Conservation (phyloP, 2,888 invertebrate species). For the Steromphala cineraria region DNA sequence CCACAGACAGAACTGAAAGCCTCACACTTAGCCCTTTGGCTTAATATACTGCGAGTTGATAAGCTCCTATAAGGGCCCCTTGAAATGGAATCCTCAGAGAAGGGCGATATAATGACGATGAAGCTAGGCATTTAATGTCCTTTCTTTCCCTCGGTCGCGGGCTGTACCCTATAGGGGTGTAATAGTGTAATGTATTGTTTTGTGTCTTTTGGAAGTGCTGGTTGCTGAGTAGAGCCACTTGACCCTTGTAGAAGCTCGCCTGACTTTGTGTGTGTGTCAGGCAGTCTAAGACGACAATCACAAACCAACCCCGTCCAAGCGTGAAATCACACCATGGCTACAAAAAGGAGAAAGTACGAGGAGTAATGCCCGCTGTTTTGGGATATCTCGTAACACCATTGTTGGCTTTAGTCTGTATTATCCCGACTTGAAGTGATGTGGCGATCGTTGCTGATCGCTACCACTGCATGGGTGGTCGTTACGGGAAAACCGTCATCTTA, state of each 20-base stretch:
- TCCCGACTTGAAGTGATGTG: slow-evolving; percentile 2
- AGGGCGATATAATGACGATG: background rate
- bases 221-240: background rate
- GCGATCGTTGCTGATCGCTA: slow-evolving; percentile 1
- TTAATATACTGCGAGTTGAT: slow-evolving; percentile 10
- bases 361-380: background rate
- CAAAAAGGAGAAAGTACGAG: background rate
- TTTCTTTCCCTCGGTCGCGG: background rate
- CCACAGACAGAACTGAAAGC: background rate
- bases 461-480: slow-evolving; percentile 4
- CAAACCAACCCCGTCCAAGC: background rate
- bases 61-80: slow-evolving; percentile 1
- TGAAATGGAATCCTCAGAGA: background rate
- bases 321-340: slow-evolving; percentile 9
- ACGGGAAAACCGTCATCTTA: background rate
- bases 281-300: background rate
- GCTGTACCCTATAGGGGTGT: background rate
- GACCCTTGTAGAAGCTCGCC: background rate
- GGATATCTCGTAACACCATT: slow-evolving; percentile 19
- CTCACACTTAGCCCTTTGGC: background rate
- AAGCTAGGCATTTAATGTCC: background rate
- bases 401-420: slow-evolving; percentile 4
- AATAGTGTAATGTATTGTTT: background rate
- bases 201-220: background rate
- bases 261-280: slow-evolving; percentile 14